These are phyloP conservation scores for Batillaria attramentaria DNA, from an alignment of 1,140 invertebrate species.

Conservation along the genomic window DNA sequence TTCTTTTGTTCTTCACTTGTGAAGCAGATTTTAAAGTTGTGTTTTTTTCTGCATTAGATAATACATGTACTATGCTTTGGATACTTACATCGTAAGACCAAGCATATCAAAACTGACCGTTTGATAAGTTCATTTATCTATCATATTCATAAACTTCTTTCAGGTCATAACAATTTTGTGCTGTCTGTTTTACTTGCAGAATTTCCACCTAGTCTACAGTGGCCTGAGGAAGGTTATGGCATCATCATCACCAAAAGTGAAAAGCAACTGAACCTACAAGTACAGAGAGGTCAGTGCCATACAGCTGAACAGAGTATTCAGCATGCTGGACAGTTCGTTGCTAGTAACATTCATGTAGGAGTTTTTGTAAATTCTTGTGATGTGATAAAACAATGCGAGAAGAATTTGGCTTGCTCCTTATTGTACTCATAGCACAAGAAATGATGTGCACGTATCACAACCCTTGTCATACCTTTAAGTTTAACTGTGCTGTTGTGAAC, in stretches of 20 bases:
- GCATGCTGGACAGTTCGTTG: not conserved
- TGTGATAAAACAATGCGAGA: not conserved
- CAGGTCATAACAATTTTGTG: not conserved
- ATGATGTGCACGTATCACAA: too few relatives aligned
- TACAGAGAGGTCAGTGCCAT: not conserved
- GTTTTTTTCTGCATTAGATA: not conserved
- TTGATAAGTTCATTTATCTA: not conserved
- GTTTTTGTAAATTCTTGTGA: not conserved
- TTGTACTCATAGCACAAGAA: too few relatives aligned
- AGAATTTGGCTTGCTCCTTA: not conserved
- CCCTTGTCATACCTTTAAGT: too few relatives aligned
- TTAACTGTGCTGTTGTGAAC: too few relatives aligned
- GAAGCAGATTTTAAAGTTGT: not conserved
- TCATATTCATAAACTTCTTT: not conserved
- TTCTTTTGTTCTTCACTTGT: not conserved
- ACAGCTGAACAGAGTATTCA: not conserved
- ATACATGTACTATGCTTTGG: not conserved
- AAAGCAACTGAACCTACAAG: slow-evolving; percentile 28
- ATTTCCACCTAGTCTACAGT: slow-evolving; percentile 50
- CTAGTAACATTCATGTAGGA: not conserved
- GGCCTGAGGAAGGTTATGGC: slow-evolving; percentile 41
- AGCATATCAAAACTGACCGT: not conserved
- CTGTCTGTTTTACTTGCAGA: slow-evolving; percentile 36
- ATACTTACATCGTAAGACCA: not conserved
- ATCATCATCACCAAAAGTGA: slow-evolving; percentile 17